phyloP scores from a whole-genome alignment of 92 coral and sea anemone genomes.

The Epizoanthus fatuus region DNA sequence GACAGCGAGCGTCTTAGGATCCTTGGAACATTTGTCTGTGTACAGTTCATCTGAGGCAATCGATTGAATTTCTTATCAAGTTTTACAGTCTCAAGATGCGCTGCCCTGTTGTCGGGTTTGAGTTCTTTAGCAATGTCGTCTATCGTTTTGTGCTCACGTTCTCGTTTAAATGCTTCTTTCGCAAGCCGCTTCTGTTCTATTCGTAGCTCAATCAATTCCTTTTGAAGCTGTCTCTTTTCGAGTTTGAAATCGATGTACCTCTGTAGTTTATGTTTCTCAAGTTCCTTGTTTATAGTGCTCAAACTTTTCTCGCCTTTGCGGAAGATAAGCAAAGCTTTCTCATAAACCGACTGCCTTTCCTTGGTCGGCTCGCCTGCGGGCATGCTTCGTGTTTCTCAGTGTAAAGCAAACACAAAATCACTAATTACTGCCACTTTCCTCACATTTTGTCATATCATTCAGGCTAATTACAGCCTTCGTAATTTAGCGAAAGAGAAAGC shows the following conservation, averaged over 20 bases:
- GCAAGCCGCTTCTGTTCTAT: conserved; percentile 76
- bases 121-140: conserved; percentile 87
- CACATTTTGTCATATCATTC: no score
- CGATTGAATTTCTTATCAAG: conserved; percentile 71
- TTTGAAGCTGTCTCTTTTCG: conserved; percentile 75
- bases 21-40: conserved; percentile 77
- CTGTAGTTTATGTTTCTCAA: conserved; percentile 73
- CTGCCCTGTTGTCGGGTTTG: conserved; percentile 59
- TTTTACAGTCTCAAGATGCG: conserved; percentile 52
- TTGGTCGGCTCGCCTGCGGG: conserved; percentile 70
- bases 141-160: conserved; percentile 65
- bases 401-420: background rate
- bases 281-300: conserved; percentile 60
- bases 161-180: conserved; percentile 76
- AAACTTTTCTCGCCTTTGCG: conserved; percentile 77
- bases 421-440: no score
- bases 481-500: no score
- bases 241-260: conserved; percentile 82
- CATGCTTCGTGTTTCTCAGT: conserved; percentile 39
- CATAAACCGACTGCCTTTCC: conserved; percentile 83
- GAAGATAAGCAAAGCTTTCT: conserved; percentile 80
- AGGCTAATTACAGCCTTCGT: no score
- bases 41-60: conserved; percentile 75
- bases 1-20: conserved; percentile 76
- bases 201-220: conserved; percentile 73